Evolutionary conservation across 2,888 invertebrate species (phyloP).

Genomic region (Tipula confusa): DNA sequence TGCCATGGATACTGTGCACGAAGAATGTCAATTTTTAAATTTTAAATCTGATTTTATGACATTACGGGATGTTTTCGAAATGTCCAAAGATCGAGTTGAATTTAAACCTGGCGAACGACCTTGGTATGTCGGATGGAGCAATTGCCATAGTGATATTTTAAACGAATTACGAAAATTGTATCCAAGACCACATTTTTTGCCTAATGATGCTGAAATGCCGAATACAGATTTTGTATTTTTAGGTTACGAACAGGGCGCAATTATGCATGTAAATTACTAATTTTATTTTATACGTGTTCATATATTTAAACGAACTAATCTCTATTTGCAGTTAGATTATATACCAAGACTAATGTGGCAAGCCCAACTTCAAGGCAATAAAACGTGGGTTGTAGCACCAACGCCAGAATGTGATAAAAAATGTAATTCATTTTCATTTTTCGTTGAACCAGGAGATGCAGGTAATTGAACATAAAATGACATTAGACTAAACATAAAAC

Average conservation of each 20-base stretch:
- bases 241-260: slow-evolving; percentile 85
- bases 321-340: slow-evolving; percentile 69
- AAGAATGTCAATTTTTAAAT: slow-evolving; percentile 82
- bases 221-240: slow-evolving; percentile 87
- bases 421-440: slow-evolving; percentile 69
- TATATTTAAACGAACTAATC: too few relatives aligned
- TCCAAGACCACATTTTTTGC: slow-evolving; percentile 77
- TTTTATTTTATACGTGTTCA: too few relatives aligned
- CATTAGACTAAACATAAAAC: slow-evolving; percentile 40
- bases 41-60: slow-evolving; percentile 77
- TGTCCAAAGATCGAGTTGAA: slow-evolving; percentile 62
- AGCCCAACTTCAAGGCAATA: slow-evolving; percentile 80
- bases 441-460: slow-evolving; percentile 81
- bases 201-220: slow-evolving; percentile 82
- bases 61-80: slow-evolving; percentile 70
- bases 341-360: slow-evolving; percentile 92
- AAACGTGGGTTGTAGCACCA: slow-evolving; percentile 79
- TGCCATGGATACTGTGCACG: slow-evolving; percentile 68
- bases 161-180: slow-evolving; percentile 71
- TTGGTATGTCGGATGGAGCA: slow-evolving; percentile 93
- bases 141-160: slow-evolving; percentile 78
- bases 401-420: slow-evolving; percentile 80
- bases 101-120: slow-evolving; percentile 61
- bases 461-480: slow-evolving; percentile 50
- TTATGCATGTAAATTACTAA: slow-evolving; percentile 73